These are phyloP conservation scores for Meiosimyza decipiens DNA, from an alignment of 2,888 invertebrate genomes.

Conservation along the genomic window DNA sequence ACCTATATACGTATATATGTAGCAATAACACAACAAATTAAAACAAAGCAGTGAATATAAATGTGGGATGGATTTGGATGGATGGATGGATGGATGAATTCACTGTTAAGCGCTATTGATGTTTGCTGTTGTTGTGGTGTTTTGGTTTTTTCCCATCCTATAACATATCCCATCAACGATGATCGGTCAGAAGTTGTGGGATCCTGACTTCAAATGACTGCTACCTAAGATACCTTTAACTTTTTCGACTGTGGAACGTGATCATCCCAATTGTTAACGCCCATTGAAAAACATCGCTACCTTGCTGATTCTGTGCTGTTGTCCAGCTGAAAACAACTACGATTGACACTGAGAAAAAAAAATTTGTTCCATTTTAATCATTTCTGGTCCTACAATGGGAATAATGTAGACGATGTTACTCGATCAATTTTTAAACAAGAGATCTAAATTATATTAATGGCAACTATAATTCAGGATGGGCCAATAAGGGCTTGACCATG, in stretches of 20 bases:
- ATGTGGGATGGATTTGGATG: not conserved
- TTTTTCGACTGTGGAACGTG: constrained; percentile 56
- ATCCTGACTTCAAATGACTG: constrained; percentile 48
- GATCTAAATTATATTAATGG: too few relatives aligned
- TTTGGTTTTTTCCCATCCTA: not conserved
- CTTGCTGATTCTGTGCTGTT: constrained; percentile 41
- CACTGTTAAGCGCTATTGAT: constrained; percentile 25
- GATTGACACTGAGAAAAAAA: too few relatives aligned
- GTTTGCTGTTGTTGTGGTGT: not conserved
- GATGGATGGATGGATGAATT: not conserved
- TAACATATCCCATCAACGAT: not conserved
- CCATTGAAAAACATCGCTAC: constrained; percentile 58
- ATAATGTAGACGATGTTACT: too few relatives aligned
- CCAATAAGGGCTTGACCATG: too few relatives aligned
- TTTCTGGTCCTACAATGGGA: too few relatives aligned
- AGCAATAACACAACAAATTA: constrained; percentile 1
- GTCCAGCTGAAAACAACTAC: not conserved
- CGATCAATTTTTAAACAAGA: too few relatives aligned
- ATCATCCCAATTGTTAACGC: constrained; percentile 64
- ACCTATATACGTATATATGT: constrained; percentile 9
- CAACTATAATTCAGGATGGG: too few relatives aligned
- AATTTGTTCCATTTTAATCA: too few relatives aligned
- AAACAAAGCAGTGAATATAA: constrained; percentile 32
- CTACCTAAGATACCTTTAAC: constrained; percentile 47
- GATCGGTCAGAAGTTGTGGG: constrained; percentile 44